A percentile compares a stretch with the other conserved stretches of the same genome.
Evolutionary conservation across 2,888 invertebrate genomes (phyloP).

Genomic region (Tenthredo distinguenda): DNA sequence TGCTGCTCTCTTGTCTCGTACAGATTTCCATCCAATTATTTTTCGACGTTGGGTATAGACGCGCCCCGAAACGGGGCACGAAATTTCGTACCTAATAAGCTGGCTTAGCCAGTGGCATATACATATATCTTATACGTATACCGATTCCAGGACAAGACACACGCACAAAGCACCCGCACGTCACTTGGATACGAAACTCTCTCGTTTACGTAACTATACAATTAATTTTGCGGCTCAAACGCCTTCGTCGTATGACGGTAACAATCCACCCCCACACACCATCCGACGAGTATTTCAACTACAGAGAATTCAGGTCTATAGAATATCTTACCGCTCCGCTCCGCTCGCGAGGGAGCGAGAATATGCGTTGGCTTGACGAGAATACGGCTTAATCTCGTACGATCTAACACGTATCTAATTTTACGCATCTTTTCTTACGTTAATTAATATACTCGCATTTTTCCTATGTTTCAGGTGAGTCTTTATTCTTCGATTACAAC

Average conservation of each 20-base stretch:
- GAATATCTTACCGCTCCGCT: neutral
- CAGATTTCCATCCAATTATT: neutral
- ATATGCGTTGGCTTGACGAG: neutral
- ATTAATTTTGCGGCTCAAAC: conserved; percentile 33
- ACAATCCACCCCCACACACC: neutral
- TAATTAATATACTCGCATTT: neutral
- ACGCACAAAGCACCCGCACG: conserved; percentile 20
- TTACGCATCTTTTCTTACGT: neutral
- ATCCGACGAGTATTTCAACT: neutral
- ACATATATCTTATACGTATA: neutral
- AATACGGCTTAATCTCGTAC: neutral
- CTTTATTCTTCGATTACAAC: neutral
- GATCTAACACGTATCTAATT: too few species aligned
- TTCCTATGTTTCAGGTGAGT: conserved; percentile 19
- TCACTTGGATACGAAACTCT: neutral
- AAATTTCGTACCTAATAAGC: neutral
- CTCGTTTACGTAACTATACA: neutral
- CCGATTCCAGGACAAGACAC: conserved; percentile 4
- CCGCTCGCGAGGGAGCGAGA: neutral
- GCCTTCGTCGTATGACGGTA: neutral
- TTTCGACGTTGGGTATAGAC: neutral
- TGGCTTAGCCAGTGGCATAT: neutral
- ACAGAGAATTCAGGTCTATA: neutral
- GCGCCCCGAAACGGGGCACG: neutral
- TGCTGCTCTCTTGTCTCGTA: neutral